Base-by-base conservation (phyloP, 2,888 invertebrate species). In the Pyrochroa serraticornis region DNA sequence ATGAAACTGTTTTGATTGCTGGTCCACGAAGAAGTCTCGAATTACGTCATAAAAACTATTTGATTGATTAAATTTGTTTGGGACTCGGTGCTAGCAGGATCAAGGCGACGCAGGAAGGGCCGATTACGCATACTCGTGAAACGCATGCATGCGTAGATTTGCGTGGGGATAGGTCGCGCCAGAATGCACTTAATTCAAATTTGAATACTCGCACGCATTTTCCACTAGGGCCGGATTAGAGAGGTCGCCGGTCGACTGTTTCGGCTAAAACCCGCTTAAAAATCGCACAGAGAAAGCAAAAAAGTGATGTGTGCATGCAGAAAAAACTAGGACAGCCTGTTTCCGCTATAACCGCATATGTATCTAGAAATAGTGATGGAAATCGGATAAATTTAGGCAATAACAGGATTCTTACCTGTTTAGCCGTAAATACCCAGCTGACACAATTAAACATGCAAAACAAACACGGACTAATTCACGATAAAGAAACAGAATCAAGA, bases 381-480 rank as follows among this genome's bases (percentile, higher is more conserved):
- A 31, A 33, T 14, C 22, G 31, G 6, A 42, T 30, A 38, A 62
- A 37, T 41, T 34, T 47, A 66, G 73, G 73, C 73, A 73, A 65
- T 71, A 71, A 75, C 75, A 77, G 77, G 75, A 70, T 60, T 72
- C 77, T 78, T 78, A 78, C 77, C 78, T 77, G 76, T 73, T 73
- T 71, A 73, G 73, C 75, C 72, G 69, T 66, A 64, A 68, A 68
- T 68, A 66, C 70, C 68, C 69, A 70, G 68, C 60, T 67, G 71
- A 70, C 75, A 75, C 75, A 73, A 73, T 71, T 70, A 67, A 74
- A 76, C 75, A 78, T 77, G 71, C 73, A 72, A 75, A 72, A 74
- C 56, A 73, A 72, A 72, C 72, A 65, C 71, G 70, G 69, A 67
- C 62, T 64, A 66, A 69, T 70, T 72, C 74, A 68, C 72, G 71